These are phyloP conservation scores for Lophotis ruficrista DNA, from an alignment of 2,113 vertebrate species.

Conservation along the genomic window DNA sequence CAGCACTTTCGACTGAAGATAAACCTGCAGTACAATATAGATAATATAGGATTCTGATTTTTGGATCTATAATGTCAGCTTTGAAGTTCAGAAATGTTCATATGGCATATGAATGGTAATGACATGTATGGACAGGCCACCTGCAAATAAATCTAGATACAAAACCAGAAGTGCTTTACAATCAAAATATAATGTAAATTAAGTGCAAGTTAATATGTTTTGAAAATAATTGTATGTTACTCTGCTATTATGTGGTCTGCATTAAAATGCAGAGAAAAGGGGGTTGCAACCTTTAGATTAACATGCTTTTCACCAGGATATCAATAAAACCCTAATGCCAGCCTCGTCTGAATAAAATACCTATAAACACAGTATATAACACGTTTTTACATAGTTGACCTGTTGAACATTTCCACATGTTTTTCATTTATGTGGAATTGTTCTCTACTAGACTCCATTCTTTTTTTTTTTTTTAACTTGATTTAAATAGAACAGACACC, in stretches of 20 bases:
- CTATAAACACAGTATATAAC: constrained; percentile 68
- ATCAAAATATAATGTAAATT: not conserved
- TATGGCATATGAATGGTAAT: not conserved
- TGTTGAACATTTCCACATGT: constrained; percentile 68
- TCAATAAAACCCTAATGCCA: constrained; percentile 48
- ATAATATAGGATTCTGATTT: not conserved
- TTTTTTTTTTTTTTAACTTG: constrained; percentile 2
- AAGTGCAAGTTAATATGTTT: not conserved
- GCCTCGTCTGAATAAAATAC: constrained; percentile 64
- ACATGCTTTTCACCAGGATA: constrained; percentile 39
- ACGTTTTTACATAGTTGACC: constrained; percentile 70
- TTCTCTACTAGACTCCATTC: constrained; percentile 62
- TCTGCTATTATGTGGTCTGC: not conserved
- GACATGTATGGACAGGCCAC: not conserved
- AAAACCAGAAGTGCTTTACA: not conserved
- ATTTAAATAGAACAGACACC: constrained; percentile 75
- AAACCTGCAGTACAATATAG: not conserved
- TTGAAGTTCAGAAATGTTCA: not conserved
- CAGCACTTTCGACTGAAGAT: not conserved
- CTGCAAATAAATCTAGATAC: not conserved
- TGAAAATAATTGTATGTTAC: not conserved
- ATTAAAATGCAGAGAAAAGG: constrained; percentile 1
- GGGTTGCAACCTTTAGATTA: not conserved
- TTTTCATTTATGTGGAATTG: constrained; percentile 73
- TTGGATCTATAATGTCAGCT: not conserved